phyloP scores from a whole-genome alignment of 2,888 invertebrate species.

The Calliphora vomitoria region DNA sequence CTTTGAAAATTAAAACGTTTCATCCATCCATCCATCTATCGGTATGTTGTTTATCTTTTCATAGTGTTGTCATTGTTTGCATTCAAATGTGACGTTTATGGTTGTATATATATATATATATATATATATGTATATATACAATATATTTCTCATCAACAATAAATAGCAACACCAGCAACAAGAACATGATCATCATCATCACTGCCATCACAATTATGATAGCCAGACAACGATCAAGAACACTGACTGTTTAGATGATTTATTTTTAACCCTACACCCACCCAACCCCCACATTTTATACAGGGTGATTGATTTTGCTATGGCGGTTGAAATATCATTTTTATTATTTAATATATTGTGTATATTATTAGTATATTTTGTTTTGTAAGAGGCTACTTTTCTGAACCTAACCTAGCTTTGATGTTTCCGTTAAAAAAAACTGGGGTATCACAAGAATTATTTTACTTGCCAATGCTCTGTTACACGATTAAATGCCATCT shows the following conservation, averaged over 20 bases:
- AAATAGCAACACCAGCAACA: conserved; percentile 16
- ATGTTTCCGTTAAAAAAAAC: no score
- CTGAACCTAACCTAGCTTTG: no score
- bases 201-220: conserved; percentile 43
- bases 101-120: conserved; percentile 30
- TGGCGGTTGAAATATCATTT: background rate
- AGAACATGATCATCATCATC: conserved; percentile 5
- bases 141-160: conserved; percentile 2
- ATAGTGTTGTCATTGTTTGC: conserved; percentile 68
- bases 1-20: conserved; percentile 54
- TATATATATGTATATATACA: background rate
- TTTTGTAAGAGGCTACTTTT: no score
- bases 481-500: no score
- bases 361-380: background rate
- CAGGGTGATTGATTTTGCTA: conserved; percentile 14
- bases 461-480: no score
- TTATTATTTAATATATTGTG: background rate
- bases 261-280: conserved; percentile 27
- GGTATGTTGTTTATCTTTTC: conserved; percentile 54
- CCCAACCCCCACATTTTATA: conserved; percentile 14
- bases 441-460: no score
- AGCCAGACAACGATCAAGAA: conserved; percentile 49
- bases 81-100: conserved; percentile 66
- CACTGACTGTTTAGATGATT: conserved; percentile 33
- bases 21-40: conserved; percentile 21